Evolutionary conservation across 2,888 invertebrate species (phyloP).

Genomic region (Erebia aethiops): DNA sequence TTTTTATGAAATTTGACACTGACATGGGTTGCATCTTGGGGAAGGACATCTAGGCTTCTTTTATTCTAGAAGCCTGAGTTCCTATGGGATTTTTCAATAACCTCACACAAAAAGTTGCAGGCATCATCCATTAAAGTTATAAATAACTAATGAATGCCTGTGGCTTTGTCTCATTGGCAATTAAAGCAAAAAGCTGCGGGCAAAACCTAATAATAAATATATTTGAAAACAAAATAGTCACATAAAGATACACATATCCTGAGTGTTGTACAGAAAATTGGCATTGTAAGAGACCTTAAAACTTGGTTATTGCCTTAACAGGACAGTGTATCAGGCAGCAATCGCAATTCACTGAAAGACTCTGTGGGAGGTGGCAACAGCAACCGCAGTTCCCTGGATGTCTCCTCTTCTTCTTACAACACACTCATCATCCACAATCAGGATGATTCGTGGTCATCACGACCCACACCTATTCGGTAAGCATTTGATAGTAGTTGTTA

Average conservation of each 20-base stretch:
- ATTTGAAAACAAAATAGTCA: background rate
- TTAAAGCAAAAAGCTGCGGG: too few species aligned
- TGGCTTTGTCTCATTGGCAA: too few species aligned
- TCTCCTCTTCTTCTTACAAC: slow-evolving; percentile 91
- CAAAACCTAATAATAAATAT: too few species aligned
- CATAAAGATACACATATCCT: background rate
- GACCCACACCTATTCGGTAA: slow-evolving; percentile 76
- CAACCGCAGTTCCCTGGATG: slow-evolving; percentile 86
- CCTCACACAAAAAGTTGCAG: too few species aligned
- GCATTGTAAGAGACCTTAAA: background rate
- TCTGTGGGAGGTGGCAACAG: slow-evolving; percentile 83
- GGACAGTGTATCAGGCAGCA: slow-evolving; percentile 78
- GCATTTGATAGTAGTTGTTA: slow-evolving; percentile 16
- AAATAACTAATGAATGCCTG: too few species aligned
- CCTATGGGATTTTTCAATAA: too few species aligned
- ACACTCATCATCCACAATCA: slow-evolving; percentile 92
- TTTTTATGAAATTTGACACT: too few species aligned
- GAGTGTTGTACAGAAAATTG: background rate
- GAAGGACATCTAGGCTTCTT: too few species aligned
- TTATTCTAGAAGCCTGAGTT: too few species aligned
- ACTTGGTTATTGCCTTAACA: slow-evolving; percentile 38
- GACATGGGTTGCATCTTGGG: too few species aligned
- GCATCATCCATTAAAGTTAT: too few species aligned
- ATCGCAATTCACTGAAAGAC: slow-evolving; percentile 85
- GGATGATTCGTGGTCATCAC: slow-evolving; percentile 87